Evolutionary conservation across 2,888 invertebrate genomes (phyloP).

Genomic region (Choristoneura rosaceana): DNA sequence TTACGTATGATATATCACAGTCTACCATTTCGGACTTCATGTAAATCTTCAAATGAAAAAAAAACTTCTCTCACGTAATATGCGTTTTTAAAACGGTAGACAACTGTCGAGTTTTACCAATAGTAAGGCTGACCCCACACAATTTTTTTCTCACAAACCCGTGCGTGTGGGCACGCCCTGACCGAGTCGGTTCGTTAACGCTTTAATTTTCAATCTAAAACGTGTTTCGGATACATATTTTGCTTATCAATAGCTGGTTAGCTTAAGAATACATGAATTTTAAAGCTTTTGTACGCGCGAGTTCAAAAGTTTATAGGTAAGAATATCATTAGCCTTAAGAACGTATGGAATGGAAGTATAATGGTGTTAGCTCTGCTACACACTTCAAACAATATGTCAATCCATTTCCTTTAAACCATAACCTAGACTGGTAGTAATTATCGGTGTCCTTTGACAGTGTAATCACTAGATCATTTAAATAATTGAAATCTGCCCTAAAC

Average conservation of each 20-base stretch:
- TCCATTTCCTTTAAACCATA: too few species aligned
- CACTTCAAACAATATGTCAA: background rate
- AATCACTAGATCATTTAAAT: too few species aligned
- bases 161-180: slow-evolving; percentile 32
- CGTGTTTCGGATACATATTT: slow-evolving; percentile 22
- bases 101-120: background rate
- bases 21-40: too few species aligned
- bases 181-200: slow-evolving; percentile 32
- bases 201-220: slow-evolving; percentile 41
- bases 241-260: slow-evolving; percentile 18
- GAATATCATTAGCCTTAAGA: background rate
- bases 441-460: too few species aligned
- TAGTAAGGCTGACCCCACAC: slow-evolving; percentile 51
- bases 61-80: too few species aligned
- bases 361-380: background rate
- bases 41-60: too few species aligned
- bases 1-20: too few species aligned
- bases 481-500: too few species aligned
- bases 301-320: slow-evolving; percentile 5
- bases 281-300: slow-evolving; percentile 1
- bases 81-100: background rate
- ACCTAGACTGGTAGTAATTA: background rate
- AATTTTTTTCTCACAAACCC: slow-evolving; percentile 29
- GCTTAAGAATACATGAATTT: slow-evolving; percentile 11
- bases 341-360: background rate